Percentiles rank a stretch among this genome's conserved stretches.
Evolutionary conservation across 1,140 invertebrate genomes (phyloP).

Genomic region (Euura saliciscinereae): DNA sequence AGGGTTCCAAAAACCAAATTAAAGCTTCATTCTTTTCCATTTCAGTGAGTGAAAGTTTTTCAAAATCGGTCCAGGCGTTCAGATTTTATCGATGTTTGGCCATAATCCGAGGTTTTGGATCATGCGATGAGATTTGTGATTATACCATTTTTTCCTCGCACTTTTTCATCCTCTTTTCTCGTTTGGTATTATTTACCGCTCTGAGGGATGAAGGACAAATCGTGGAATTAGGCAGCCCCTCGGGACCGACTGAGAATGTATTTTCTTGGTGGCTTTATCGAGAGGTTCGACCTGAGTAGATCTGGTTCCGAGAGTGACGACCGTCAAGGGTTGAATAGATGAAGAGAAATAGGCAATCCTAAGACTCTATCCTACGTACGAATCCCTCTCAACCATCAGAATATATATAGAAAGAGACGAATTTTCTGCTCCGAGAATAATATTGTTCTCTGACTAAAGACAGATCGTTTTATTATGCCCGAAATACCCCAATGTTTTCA

Average conservation of each 20-base stretch:
- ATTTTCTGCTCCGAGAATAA: neutral
- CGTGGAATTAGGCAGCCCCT: constrained; percentile 4
- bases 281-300: neutral
- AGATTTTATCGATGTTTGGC: no score
- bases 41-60: no score
- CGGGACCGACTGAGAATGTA: neutral
- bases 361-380: no score
- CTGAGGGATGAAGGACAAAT: neutral
- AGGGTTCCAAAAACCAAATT: no score
- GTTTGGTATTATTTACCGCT: no score
- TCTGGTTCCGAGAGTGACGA: neutral
- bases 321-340: neutral
- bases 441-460: constrained; percentile 1
- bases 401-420: neutral
- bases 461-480: neutral
- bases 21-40: no score
- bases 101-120: no score
- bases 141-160: no score
- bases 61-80: no score
- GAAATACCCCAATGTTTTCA: neutral
- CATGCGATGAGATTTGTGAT: no score
- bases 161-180: no score
- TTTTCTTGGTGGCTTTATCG: neutral
- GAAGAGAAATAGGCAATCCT: constrained; percentile 4
- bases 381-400: no score